Percentiles rank a stretch among this genome's conserved stretches.
Evolutionary conservation across 1,140 invertebrate genomes (phyloP).

Genomic region (Arion vulgaris): DNA sequence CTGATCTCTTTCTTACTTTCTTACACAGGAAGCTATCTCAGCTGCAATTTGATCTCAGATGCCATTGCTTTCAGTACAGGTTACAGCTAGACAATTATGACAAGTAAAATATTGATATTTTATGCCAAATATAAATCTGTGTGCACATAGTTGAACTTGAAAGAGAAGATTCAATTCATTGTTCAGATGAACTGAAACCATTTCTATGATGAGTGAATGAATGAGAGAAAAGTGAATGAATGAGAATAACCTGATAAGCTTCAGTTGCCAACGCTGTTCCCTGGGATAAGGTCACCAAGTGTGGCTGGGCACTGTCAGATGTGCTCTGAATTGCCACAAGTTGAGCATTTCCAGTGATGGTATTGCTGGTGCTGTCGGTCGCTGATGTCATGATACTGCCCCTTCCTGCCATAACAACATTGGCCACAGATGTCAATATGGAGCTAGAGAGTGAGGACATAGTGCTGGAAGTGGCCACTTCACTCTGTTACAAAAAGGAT

Average conservation of each 20-base stretch:
- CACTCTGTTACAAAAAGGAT: neutral
- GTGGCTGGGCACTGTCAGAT: neutral
- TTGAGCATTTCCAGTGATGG: constrained; percentile 4
- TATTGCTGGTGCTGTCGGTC: neutral
- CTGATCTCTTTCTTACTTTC: too few species aligned
- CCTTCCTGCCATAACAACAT: neutral
- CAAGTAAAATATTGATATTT: too few species aligned
- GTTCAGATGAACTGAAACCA: too few species aligned
- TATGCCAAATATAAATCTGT: too few species aligned
- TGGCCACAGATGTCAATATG: constrained; percentile 4
- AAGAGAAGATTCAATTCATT: too few species aligned
- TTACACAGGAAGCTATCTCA: too few species aligned
- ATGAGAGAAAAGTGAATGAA: too few species aligned
- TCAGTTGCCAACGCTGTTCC: constrained; percentile 15
- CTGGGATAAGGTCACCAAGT: constrained; percentile 6
- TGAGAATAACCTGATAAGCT: constrained; percentile 18
- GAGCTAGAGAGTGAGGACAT: neutral
- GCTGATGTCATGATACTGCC: neutral
- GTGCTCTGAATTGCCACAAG: constrained; percentile 8
- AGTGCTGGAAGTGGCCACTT: neutral
- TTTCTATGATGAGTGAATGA: too few species aligned
- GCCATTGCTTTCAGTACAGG: too few species aligned
- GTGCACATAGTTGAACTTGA: too few species aligned
- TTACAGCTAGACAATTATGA: too few species aligned
- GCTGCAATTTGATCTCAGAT: too few species aligned